Conservation (phyloP, 53 echinoderm and acorn worm genomes). For the Arbacia lixula region DNA sequence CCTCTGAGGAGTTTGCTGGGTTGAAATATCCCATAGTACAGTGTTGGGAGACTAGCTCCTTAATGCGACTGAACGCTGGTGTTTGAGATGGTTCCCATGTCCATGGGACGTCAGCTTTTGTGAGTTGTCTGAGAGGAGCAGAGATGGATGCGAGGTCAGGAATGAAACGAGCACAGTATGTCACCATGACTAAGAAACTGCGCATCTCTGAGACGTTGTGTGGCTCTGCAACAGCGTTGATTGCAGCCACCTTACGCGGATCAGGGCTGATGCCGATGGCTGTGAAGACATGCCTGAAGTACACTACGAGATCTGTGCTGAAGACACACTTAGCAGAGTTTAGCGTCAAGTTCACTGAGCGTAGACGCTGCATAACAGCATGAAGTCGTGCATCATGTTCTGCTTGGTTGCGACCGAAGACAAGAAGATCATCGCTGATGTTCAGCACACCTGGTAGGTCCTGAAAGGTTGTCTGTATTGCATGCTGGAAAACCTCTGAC, state of each 20-base stretch:
- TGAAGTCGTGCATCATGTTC: conserved; percentile 54
- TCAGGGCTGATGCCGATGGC: conserved; percentile 57
- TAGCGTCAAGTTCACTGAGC: too few species aligned
- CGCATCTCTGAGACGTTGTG: conserved; percentile 47
- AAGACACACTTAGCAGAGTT: conserved; percentile 35
- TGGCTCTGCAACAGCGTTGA: conserved; percentile 47
- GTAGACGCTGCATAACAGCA: conserved; percentile 46
- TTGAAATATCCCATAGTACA: conserved; percentile 53
- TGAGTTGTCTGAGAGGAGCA: conserved; percentile 44
- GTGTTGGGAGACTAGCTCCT: conserved; percentile 28
- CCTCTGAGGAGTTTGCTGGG: too few species aligned
- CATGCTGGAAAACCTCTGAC: conserved; percentile 51
- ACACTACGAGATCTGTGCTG: conserved; percentile 26
- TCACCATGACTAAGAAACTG: conserved; percentile 70
- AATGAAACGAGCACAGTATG: conserved; percentile 55
- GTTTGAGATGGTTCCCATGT: conserved; percentile 44
- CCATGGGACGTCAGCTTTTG: conserved; percentile 43
- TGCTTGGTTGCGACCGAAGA: conserved; percentile 12
- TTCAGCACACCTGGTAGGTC: too few species aligned
- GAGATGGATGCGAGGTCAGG: conserved; percentile 60
- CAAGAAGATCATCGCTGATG: too few species aligned
- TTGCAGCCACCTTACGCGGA: conserved; percentile 54
- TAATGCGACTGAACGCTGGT: conserved; percentile 40
- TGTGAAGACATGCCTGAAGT: conserved; percentile 59
- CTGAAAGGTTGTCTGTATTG: conserved; percentile 32